Base-by-base conservation (phyloP, 2,113 vertebrate species). In the Caranx melampygus region DNA sequence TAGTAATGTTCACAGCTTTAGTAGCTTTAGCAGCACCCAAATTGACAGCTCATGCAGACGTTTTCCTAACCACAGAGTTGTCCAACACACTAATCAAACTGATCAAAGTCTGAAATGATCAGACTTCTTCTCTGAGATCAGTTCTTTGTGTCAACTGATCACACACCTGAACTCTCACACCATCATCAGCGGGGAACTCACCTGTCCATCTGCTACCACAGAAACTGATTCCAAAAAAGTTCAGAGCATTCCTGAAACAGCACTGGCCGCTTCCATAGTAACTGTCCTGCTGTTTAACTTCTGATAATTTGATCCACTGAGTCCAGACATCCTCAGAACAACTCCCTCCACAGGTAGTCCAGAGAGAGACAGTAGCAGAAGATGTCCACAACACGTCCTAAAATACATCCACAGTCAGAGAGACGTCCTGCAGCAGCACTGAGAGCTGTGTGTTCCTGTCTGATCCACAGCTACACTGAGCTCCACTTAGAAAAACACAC, bases 401-500 rank as follows among this genome's bases (percentile, higher is more conserved):
- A 26, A 26, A 26, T 26, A 26, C 26, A 26, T 26, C 26, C 26
- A 26, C 26, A 26, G 26, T 26, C 26, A 26, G 26, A 26, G 26
- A 26, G 81, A 72, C 84, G 64, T 84, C 74, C 80, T 42, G 79
- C 81, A 81, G 87, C 81, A 52, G 13, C 78, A 78, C 84, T 13
- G 75, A 85, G 83, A 87, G 82, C 60, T 72, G 75, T 83, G 81
- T 87, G 77, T 88, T 89, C 85, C 85, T 85, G 72, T 26, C 84
- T 91, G 87, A 90, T 88, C 82, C 91, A 84, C 87, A 70, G 70
- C 87, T 72, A 57, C 87, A 87, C 89, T 90, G 78, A 64, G 79
- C 79, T 90, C 85, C 87, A 87, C 89, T 93, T 89, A 83, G 78
- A 86, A 87, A 90, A 84, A 85, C 86, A 91, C 89, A 90, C 85